Evolutionary conservation across 1,140 invertebrate genomes (phyloP).

Genomic region (Drosophila mauritiana): DNA sequence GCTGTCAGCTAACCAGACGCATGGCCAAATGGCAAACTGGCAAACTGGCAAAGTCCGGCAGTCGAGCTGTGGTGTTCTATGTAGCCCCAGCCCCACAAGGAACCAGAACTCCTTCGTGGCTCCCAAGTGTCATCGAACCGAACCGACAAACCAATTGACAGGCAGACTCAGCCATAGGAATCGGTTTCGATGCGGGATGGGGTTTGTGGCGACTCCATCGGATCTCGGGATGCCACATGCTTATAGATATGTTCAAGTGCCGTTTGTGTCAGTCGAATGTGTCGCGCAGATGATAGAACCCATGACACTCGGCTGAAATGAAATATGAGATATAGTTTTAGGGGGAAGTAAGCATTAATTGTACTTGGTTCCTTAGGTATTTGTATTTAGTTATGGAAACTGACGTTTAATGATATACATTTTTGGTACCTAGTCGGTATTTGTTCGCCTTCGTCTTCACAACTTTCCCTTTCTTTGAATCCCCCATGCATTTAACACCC

Average conservation of each 20-base stretch:
- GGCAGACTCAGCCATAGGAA: slow-evolving; percentile 31
- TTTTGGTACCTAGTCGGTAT: neutral
- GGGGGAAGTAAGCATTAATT: neutral
- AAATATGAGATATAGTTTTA: slow-evolving; percentile 16
- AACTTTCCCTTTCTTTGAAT: neutral
- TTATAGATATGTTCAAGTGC: slow-evolving; percentile 51
- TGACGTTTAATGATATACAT: no score
- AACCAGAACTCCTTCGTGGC: slow-evolving; percentile 51
- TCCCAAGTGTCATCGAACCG: slow-evolving; percentile 74
- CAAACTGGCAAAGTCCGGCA: slow-evolving; percentile 13
- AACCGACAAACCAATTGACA: slow-evolving; percentile 78
- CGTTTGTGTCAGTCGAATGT: slow-evolving; percentile 55
- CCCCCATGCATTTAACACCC: slow-evolving; percentile 1
- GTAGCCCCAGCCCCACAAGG: slow-evolving; percentile 23
- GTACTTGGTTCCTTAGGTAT: neutral
- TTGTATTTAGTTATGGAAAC: neutral
- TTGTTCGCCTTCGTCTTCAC: neutral
- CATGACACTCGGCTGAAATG: slow-evolving; percentile 26
- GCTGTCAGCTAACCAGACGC: slow-evolving; percentile 43
- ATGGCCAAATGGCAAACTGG: slow-evolving; percentile 40
- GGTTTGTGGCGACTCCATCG: slow-evolving; percentile 1
- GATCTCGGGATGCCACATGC: slow-evolving; percentile 44
- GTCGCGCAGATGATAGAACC: slow-evolving; percentile 70
- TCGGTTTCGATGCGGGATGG: slow-evolving; percentile 32
- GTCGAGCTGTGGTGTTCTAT: slow-evolving; percentile 7